Conservation (phyloP, 2,797 vertebrate genomes). For the Halcyon smyrnensis region DNA sequence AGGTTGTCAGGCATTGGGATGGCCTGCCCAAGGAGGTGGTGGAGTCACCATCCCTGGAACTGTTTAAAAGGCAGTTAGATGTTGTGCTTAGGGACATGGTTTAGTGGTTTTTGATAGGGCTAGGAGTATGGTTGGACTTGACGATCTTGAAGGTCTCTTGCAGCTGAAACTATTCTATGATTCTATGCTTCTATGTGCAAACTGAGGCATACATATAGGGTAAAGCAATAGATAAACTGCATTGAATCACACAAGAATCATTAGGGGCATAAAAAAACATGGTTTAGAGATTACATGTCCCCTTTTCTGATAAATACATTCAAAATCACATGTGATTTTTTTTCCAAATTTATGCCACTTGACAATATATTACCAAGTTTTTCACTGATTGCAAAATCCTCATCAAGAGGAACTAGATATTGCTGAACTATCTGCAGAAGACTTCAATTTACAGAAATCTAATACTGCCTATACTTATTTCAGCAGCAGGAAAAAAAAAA, state of each 20-base stretch:
- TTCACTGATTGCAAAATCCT: not conserved
- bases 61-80: too few species aligned
- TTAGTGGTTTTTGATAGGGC: too few species aligned
- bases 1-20: too few species aligned
- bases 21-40: too few species aligned
- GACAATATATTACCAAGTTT: not conserved
- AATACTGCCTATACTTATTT: not conserved
- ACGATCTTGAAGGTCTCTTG: too few species aligned
- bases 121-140: too few species aligned
- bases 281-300: not conserved
- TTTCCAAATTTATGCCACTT: not conserved
- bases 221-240: not conserved
- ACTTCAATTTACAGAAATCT: not conserved
- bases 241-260: not conserved
- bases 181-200: not conserved
- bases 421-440: not conserved
- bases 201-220: not conserved
- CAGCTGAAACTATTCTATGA: too few species aligned
- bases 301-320: not conserved
- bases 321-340: rapidly evolving
- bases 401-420: not conserved
- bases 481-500: not conserved
- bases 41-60: too few species aligned
- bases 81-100: too few species aligned
- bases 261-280: not conserved